Conservation (phyloP, 2,797 vertebrate genomes). For the Esox lucius region DNA sequence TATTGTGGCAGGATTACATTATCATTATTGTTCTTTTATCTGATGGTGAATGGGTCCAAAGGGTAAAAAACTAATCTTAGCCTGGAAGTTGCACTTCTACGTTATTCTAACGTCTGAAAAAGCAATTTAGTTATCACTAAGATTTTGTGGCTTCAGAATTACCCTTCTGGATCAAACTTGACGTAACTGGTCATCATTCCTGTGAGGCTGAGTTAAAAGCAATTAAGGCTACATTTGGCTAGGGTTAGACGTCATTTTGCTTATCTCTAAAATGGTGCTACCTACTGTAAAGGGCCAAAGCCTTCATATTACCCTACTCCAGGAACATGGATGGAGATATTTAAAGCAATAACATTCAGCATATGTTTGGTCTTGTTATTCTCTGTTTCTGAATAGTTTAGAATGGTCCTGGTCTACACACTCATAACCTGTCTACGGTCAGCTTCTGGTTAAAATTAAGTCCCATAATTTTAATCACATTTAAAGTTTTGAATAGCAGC, state of each 20-base stretch:
- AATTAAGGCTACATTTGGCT: background rate
- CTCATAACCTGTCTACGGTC: background rate
- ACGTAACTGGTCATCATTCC: background rate
- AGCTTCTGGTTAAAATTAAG: background rate
- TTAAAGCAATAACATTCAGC: background rate
- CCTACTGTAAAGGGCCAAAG: too few species aligned
- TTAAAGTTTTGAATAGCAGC: background rate
- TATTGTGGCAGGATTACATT: background rate
- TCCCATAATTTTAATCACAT: background rate
- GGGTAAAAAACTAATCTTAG: background rate
- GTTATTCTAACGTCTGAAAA: background rate
- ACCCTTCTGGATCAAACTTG: background rate
- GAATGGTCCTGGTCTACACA: background rate
- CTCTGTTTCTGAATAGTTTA: background rate
- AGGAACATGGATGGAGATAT: background rate
- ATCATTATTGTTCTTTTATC: constrained; percentile 16
- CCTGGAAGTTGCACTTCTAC: background rate
- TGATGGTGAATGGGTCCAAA: constrained; percentile 8
- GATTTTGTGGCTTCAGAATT: background rate
- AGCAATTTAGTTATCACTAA: background rate
- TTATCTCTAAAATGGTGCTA: too few species aligned
- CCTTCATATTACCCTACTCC: too few species aligned
- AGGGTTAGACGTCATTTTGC: background rate
- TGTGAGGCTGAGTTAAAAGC: constrained; percentile 3
- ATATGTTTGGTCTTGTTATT: background rate